Evolutionary conservation across 2,113 vertebrate genomes (phyloP).

Genomic region (Phylloscopus trochiloides): DNA sequence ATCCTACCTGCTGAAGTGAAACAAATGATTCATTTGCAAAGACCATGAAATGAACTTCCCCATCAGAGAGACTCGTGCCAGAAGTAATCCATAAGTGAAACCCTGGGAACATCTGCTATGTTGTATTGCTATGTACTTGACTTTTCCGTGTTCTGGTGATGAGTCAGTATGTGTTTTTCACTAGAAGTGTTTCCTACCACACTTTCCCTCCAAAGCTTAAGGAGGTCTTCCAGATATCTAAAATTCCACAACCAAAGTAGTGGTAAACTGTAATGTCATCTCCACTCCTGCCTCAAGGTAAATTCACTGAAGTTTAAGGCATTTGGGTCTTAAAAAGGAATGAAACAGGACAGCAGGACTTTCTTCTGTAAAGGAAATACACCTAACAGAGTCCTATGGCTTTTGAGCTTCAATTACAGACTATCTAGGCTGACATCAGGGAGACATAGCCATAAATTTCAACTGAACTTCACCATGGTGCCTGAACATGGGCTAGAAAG

Average conservation of each 20-base stretch:
- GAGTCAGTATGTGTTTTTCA: not conserved
- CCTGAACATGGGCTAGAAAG: not conserved
- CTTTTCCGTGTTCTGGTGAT: not conserved
- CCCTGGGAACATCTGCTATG: not conserved
- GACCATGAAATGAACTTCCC: not conserved
- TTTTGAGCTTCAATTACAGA: not conserved
- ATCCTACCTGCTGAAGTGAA: not conserved
- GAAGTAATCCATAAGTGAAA: not conserved
- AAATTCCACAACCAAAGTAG: not conserved
- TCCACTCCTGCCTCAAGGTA: not conserved
- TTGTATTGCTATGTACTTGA: not conserved
- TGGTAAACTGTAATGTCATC: not conserved
- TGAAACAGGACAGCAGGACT: not conserved
- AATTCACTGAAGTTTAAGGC: not conserved
- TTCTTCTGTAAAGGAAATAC: not conserved
- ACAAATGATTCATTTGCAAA: not conserved
- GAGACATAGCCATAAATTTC: not conserved
- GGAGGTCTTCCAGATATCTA: not conserved
- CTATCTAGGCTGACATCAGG: not conserved
- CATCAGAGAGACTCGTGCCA: not conserved
- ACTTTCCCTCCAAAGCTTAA: not conserved
- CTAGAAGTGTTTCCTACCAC: not conserved
- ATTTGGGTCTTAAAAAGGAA: not conserved
- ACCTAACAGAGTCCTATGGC: not conserved
- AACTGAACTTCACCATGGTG: not conserved